A percentile compares a stretch with the other conserved stretches of the same genome.
phyloP scores from a whole-genome alignment of 2,797 vertebrate genomes.

The Cirrhinus molitorella region DNA sequence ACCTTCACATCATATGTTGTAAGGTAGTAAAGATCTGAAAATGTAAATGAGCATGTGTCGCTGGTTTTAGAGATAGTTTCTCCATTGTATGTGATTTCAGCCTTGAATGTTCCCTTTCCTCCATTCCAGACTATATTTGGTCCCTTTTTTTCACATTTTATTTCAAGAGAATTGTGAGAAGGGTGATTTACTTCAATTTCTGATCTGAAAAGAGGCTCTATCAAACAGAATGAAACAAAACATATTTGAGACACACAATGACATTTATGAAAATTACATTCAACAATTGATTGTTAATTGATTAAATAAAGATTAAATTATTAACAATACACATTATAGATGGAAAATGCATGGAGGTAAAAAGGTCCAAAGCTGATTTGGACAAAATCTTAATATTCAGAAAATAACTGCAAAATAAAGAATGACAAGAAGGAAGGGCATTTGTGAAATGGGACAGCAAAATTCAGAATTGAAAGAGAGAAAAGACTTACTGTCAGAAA shows the following conservation, averaged over 20 bases:
- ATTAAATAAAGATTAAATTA: neutral
- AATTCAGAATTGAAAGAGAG: neutral
- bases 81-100: neutral
- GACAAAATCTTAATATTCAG: neutral
- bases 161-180: constrained; percentile 28
- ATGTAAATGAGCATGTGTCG: neutral
- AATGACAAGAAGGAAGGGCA: no score
- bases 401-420: neutral
- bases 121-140: neutral
- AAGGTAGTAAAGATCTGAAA: constrained; percentile 60
- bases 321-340: neutral
- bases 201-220: neutral
- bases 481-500: neutral
- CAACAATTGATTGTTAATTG: neutral
- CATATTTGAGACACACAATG: neutral
- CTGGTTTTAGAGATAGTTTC: accelerated
- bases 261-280: neutral
- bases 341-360: neutral
- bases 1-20: no score
- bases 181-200: neutral
- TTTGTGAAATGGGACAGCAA: no score
- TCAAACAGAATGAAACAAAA: neutral
- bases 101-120: accelerated
- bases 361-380: neutral
- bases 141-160: accelerated